phyloP scores from a whole-genome alignment of 2,888 invertebrate species.

The Buathra laborator region DNA sequence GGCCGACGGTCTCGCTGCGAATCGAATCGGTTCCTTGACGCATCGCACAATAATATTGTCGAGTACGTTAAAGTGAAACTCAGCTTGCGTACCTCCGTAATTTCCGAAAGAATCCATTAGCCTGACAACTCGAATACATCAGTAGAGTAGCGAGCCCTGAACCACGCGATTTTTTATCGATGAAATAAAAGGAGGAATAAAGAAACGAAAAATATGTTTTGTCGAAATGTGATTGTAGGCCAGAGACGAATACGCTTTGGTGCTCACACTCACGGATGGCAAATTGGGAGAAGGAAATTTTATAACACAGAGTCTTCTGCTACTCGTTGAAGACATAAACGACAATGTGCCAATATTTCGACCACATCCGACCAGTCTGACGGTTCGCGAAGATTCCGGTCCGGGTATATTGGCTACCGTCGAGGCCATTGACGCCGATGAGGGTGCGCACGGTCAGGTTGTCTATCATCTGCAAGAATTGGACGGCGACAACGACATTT shows the following conservation, averaged over 20 bases:
- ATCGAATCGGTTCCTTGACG: slow-evolving; percentile 78
- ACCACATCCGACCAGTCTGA: slow-evolving; percentile 93
- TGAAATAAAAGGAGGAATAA: not conserved
- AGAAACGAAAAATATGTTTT: not conserved
- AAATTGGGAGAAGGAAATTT: slow-evolving; percentile 94
- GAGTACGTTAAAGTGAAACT: slow-evolving; percentile 77
- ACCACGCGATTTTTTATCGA: too few relatives aligned
- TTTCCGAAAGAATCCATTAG: slow-evolving; percentile 12
- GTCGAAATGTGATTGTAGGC: slow-evolving; percentile 85
- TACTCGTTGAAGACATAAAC: slow-evolving; percentile 96
- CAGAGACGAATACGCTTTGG: slow-evolving; percentile 95
- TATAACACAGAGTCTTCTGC: slow-evolving; percentile 94
- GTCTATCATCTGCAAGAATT: slow-evolving; percentile 94
- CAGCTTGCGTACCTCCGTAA: slow-evolving; percentile 46
- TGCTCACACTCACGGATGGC: slow-evolving; percentile 95
- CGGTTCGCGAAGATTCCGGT: slow-evolving; percentile 92
- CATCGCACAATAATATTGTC: slow-evolving; percentile 73
- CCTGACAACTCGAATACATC: slow-evolving; percentile 24
- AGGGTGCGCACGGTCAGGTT: slow-evolving; percentile 97
- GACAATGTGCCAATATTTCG: slow-evolving; percentile 96
- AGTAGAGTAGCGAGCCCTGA: slow-evolving; percentile 7
- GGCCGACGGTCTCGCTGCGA: slow-evolving; percentile 72
- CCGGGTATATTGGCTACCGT: slow-evolving; percentile 92
- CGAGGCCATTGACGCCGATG: slow-evolving; percentile 95
- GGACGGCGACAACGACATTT: slow-evolving; percentile 91